Percentiles rank a stretch among this genome's conserved stretches.
Conservation (phyloP, 2,888 invertebrate genomes). For the Gryllus longicercus region DNA sequence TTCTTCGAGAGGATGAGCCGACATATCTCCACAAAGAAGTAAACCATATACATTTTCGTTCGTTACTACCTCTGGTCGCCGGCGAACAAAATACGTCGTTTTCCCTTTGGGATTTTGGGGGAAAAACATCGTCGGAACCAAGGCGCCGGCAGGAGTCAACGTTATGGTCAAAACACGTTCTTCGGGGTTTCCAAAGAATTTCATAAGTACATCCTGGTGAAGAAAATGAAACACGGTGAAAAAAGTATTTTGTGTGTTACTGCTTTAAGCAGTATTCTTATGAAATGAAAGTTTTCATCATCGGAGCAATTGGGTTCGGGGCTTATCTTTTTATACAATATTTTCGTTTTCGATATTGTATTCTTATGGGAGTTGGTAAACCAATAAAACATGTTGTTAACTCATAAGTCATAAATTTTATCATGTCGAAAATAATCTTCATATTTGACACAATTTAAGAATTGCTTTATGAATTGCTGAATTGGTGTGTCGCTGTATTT, state of each 20-base stretch:
- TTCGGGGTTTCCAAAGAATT: conserved; percentile 53
- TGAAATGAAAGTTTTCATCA: background rate
- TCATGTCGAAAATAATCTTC: too few species aligned
- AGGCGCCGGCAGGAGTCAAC: conserved; percentile 58
- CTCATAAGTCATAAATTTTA: too few species aligned
- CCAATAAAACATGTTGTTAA: background rate
- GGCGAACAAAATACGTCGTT: conserved; percentile 74
- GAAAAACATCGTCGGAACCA: conserved; percentile 64
- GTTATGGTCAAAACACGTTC: conserved; percentile 58
- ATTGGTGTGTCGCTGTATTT: too few species aligned
- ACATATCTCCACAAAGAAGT: conserved; percentile 67
- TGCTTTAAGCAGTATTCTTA: background rate
- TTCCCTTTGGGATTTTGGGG: conserved; percentile 62
- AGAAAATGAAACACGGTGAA: background rate
- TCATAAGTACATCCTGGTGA: conserved; percentile 53
- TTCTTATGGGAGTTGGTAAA: too few species aligned
- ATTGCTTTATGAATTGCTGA: too few species aligned
- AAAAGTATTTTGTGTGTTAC: too few species aligned
- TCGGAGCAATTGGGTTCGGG: too few species aligned
- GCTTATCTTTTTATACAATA: too few species aligned
- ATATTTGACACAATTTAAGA: too few species aligned
- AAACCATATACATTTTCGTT: conserved; percentile 55
- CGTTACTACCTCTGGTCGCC: conserved; percentile 58
- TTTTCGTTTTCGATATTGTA: too few species aligned
- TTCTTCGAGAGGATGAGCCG: conserved; percentile 67